Evolutionary conservation across 2,113 vertebrate species (phyloP).

Genomic region (Corvus hawaiiensis): DNA sequence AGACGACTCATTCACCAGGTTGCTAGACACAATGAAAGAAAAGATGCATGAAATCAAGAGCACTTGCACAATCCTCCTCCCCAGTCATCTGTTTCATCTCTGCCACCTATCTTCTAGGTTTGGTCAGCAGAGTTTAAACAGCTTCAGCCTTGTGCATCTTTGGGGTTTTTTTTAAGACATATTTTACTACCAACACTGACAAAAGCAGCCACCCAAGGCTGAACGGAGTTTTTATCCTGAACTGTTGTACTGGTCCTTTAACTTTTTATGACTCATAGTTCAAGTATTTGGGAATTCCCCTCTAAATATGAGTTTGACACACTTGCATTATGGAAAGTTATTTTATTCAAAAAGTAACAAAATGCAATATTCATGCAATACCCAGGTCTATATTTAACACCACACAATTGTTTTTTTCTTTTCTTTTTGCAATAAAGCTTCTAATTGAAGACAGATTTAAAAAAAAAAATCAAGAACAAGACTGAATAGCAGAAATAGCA

Average conservation of each 20-base stretch:
- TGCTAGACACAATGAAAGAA: background rate
- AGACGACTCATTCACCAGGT: background rate
- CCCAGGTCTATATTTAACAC: slow-evolving; percentile 14
- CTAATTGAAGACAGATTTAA: slow-evolving; percentile 41
- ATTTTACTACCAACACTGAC: background rate
- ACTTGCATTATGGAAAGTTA: slow-evolving; percentile 52
- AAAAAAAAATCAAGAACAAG: background rate
- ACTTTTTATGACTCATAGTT: slow-evolving; percentile 58
- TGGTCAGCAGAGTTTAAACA: background rate
- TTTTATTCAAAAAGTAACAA: slow-evolving; percentile 51
- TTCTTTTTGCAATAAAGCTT: background rate
- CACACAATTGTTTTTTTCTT: background rate
- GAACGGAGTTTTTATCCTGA: slow-evolving; percentile 15
- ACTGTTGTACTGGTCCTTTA: slow-evolving; percentile 31
- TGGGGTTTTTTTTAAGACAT: background rate
- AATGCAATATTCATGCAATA: slow-evolving; percentile 38
- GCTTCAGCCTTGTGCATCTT: background rate
- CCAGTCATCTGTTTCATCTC: background rate
- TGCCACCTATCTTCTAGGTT: background rate
- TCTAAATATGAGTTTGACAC: slow-evolving; percentile 44
- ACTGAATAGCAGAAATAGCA: background rate
- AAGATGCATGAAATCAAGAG: background rate
- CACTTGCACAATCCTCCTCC: background rate
- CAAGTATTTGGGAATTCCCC: slow-evolving; percentile 63
- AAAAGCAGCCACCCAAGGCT: background rate